Evolutionary conservation across 2,797 vertebrate species (phyloP), one percentile per base, ranked within the genome.

Genomic region (Brachymystax lenok): DNA sequence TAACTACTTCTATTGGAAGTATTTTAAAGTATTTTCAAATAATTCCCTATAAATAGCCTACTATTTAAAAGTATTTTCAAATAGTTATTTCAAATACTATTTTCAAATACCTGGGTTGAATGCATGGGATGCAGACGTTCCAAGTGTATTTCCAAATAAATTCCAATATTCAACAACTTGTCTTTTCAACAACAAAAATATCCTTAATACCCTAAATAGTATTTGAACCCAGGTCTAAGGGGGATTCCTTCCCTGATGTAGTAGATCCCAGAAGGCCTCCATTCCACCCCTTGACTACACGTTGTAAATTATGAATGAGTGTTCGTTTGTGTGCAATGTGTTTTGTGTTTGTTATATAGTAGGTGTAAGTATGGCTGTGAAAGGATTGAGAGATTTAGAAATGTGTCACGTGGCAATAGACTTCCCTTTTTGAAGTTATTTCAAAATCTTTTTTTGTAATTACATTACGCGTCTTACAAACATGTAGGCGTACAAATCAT

Each of bases 251-350:
- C 24, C 24, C 24, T 63, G 3, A 3, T 1, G 2, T 21, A 6
- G 56, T 7, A 63, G n/a, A 63, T 63, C 21, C 24, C 21, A 12
- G 59, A 63, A 27, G 59, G 8, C 8, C 12, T 63, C 2, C 24
- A 7, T 71, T 27, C 14, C 14, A 71, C 46, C 21, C 46, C 40
- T 14, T 46, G 46, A 71, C 50, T 63, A 24, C 21, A 24, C 24
- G 52, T 71, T 24, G 46, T 70, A 70, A 21, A 50, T 70, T 46
- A 3, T n/a, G 12, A n/a, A 70, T 50, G 13, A 50, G 69, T 50
- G n/a, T 70, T 78, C 30, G 21, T 75, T 71, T 51, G 40, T 81
- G 70, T 77, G 50, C 69, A 24, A 63, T 63, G 21, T 63, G 40
- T 59, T 10, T 35, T 63, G 59, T 61, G 40, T 70, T 46, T 10